Conservation (phyloP, 2,888 invertebrate species). For the Drosophila pseudotalamancana region DNA sequence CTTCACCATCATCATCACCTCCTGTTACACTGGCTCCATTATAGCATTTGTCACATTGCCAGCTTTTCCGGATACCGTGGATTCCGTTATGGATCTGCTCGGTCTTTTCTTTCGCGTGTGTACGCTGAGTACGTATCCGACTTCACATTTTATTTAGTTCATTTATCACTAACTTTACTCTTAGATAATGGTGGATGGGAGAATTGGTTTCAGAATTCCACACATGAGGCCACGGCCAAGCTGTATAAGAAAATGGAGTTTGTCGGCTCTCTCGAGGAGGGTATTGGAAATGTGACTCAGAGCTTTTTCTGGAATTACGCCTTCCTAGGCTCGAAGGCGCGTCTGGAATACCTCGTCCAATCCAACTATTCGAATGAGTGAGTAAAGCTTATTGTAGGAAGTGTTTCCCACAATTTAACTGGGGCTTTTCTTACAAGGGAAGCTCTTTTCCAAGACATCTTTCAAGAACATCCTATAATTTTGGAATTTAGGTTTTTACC, state of each 20-base stretch:
- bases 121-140: conserved; percentile 87
- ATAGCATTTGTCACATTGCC: conserved; percentile 93
- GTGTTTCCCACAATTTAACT: too few relatives aligned
- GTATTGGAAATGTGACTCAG: conserved; percentile 89
- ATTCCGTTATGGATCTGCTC: conserved; percentile 88
- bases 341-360: conserved; percentile 89
- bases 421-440: background rate
- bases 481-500: too few relatives aligned
- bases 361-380: conserved; percentile 89
- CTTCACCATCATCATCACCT: conserved; percentile 93
- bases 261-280: conserved; percentile 88
- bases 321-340: conserved; percentile 89
- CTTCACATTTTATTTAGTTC: background rate
- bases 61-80: conserved; percentile 90
- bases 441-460: too few relatives aligned
- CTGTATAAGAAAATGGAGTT: conserved; percentile 89
- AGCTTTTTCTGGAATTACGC: conserved; percentile 92
- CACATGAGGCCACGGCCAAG: conserved; percentile 87
- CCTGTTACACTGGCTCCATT: conserved; percentile 93
- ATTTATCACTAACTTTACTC: background rate
- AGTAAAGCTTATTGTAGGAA: too few relatives aligned
- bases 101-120: conserved; percentile 89
- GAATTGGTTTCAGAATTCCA: conserved; percentile 89
- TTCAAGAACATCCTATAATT: too few relatives aligned
- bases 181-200: conserved; percentile 91